phyloP scores from a whole-genome alignment of 1,140 invertebrate species.

The Trichogramma pretiosum region DNA sequence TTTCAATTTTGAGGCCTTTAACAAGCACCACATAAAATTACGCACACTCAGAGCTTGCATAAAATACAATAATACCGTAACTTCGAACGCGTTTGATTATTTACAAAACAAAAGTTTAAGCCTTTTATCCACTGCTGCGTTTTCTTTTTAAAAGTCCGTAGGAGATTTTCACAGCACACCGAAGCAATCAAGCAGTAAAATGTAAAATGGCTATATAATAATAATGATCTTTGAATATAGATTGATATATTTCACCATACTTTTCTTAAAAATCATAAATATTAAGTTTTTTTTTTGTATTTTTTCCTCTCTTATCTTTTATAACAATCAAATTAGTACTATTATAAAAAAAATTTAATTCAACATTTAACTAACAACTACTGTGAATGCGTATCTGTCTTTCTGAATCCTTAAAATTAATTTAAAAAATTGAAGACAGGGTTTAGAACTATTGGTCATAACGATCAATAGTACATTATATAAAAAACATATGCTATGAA shows the following conservation, averaged over 20 bases:
- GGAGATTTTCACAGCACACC: slow-evolving; percentile 27
- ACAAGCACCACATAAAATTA: slow-evolving; percentile 26
- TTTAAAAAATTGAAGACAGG: slow-evolving; percentile 18
- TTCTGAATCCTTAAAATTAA: slow-evolving; percentile 17
- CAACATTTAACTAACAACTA: slow-evolving; percentile 25
- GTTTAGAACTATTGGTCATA: slow-evolving; percentile 18
- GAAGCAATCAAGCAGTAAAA: slow-evolving; percentile 24
- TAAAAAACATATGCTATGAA: too few relatives aligned
- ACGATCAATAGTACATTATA: slow-evolving; percentile 15
- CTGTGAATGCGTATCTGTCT: slow-evolving; percentile 20
- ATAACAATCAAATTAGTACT: slow-evolving; percentile 20
- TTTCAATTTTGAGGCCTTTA: slow-evolving; percentile 19
- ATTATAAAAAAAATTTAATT: slow-evolving; percentile 21
- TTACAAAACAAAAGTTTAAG: slow-evolving; percentile 39
- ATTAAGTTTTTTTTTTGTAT: slow-evolving; percentile 15
- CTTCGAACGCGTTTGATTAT: slow-evolving; percentile 38
- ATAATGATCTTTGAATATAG: slow-evolving; percentile 18
- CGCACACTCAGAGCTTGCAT: slow-evolving; percentile 21
- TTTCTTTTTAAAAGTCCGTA: slow-evolving; percentile 25
- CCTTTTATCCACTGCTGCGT: slow-evolving; percentile 24
- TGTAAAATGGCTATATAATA: slow-evolving; percentile 19
- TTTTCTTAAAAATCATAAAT: slow-evolving; percentile 16
- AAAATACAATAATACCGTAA: slow-evolving; percentile 29
- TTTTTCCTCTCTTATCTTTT: too few relatives aligned
- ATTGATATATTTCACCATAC: slow-evolving; percentile 11